phyloP scores from a whole-genome alignment of 1,140 invertebrate genomes.

The Popillia japonica region DNA sequence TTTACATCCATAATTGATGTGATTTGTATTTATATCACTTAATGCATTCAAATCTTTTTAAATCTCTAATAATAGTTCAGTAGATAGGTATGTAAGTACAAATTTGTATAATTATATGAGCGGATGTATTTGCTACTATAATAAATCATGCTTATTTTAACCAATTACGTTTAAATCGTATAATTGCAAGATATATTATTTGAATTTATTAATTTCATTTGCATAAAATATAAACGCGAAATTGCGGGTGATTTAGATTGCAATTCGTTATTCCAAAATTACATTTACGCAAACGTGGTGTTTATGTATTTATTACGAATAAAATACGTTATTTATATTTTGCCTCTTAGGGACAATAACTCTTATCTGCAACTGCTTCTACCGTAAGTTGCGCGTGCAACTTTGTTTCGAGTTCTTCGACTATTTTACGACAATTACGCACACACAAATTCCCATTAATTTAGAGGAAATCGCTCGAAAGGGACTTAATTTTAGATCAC shows the following conservation, averaged over 20 bases:
- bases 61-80: no score
- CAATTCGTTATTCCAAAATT: neutral
- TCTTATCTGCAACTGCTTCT: neutral
- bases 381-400: neutral
- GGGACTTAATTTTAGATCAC: neutral
- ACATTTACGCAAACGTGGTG: neutral
- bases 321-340: neutral
- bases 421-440: constrained; percentile 10
- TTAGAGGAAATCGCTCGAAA: neutral
- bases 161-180: no score
- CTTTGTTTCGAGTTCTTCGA: neutral
- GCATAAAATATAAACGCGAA: neutral
- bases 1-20: no score
- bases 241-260: neutral
- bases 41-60: no score
- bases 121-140: no score
- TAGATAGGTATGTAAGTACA: no score
- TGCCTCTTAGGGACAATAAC: neutral
- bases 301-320: neutral
- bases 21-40: no score
- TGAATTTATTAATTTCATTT: neutral
- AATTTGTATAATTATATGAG: no score
- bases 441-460: constrained; percentile 1
- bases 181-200: no score
- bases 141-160: no score